These are phyloP conservation scores for Planiliza haematocheilus DNA, from an alignment of 2,113 vertebrate species.

Conservation along the genomic window DNA sequence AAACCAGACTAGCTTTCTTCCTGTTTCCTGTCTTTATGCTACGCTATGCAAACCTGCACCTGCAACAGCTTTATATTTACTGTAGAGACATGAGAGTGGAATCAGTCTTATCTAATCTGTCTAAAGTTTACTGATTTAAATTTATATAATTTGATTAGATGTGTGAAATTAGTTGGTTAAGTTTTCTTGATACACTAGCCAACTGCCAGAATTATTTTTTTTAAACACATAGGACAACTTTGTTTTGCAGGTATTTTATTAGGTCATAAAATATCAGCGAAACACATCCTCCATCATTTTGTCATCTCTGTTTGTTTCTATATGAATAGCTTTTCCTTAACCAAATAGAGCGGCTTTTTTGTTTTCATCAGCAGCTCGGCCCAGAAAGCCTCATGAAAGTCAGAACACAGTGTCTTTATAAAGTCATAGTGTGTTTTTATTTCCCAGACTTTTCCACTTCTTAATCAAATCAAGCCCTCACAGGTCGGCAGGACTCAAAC, in stretches of 20 bases:
- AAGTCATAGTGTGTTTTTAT: slow-evolving; percentile 52
- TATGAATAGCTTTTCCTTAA: slow-evolving; percentile 16
- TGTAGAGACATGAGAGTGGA: too few species aligned
- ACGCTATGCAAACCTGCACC: neutral
- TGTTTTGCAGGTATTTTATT: too few species aligned
- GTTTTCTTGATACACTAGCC: too few species aligned
- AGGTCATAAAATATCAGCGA: neutral
- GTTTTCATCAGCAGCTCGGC: slow-evolving; percentile 37
- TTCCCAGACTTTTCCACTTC: slow-evolving; percentile 70
- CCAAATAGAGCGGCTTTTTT: slow-evolving; percentile 27
- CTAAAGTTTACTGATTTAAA: too few species aligned
- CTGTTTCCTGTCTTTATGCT: too few species aligned
- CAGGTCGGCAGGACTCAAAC: slow-evolving; percentile 61
- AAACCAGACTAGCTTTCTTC: too few species aligned
- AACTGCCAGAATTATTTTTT: too few species aligned
- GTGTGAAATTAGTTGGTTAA: too few species aligned
- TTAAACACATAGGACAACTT: too few species aligned
- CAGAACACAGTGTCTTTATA: slow-evolving; percentile 57
- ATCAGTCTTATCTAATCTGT: neutral
- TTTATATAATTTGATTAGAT: too few species aligned
- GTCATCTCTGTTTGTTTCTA: slow-evolving; percentile 23
- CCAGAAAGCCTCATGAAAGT: slow-evolving; percentile 35
- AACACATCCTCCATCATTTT: neutral
- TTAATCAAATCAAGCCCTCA: slow-evolving; percentile 71
- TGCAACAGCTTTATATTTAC: neutral